A percentile compares a stretch with the other conserved stretches of the same genome.
Conservation (phyloP, 2,888 invertebrate species). For the Graphium colonna region DNA sequence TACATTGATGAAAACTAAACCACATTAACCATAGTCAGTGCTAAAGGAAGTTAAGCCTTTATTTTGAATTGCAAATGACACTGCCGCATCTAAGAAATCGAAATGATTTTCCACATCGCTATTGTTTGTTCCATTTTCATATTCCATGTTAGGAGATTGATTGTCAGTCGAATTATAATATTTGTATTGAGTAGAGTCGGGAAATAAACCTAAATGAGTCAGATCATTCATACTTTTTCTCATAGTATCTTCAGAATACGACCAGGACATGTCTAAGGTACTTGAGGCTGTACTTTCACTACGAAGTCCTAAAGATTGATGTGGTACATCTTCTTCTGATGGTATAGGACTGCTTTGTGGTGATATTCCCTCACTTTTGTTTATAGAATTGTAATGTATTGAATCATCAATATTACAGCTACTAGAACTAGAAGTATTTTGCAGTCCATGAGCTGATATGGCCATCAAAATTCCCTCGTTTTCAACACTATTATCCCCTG, state of each 20-base stretch:
- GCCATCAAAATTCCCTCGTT: constrained; percentile 88
- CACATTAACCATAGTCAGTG: constrained; percentile 62
- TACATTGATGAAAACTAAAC: background rate
- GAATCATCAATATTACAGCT: constrained; percentile 14
- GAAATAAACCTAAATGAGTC: constrained; percentile 40
- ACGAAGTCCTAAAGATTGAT: constrained; percentile 25
- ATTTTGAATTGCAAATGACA: constrained; percentile 86
- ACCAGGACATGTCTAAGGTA: constrained; percentile 46
- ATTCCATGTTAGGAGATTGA: constrained; percentile 37
- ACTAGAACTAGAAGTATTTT: constrained; percentile 55
- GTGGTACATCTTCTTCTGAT: constrained; percentile 41
- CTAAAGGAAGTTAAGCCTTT: constrained; percentile 82
- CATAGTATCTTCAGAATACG: constrained; percentile 38
- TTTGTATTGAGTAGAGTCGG: constrained; percentile 43
- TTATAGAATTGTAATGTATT: constrained; percentile 17
- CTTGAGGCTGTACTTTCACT: constrained; percentile 36
- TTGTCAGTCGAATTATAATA: constrained; percentile 42
- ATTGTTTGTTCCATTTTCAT: constrained; percentile 38
- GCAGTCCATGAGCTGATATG: constrained; percentile 85
- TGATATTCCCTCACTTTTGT: constrained; percentile 33
- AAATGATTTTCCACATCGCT: constrained; percentile 49
- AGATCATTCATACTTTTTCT: constrained; percentile 36
- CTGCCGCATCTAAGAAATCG: constrained; percentile 86
- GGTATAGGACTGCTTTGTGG: constrained; percentile 43
- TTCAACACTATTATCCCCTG: constrained; percentile 81